A percentile compares a stretch with the other conserved stretches of the same genome.
Evolutionary conservation across 2,113 vertebrate species (phyloP).

Genomic region (Bubo bubo): DNA sequence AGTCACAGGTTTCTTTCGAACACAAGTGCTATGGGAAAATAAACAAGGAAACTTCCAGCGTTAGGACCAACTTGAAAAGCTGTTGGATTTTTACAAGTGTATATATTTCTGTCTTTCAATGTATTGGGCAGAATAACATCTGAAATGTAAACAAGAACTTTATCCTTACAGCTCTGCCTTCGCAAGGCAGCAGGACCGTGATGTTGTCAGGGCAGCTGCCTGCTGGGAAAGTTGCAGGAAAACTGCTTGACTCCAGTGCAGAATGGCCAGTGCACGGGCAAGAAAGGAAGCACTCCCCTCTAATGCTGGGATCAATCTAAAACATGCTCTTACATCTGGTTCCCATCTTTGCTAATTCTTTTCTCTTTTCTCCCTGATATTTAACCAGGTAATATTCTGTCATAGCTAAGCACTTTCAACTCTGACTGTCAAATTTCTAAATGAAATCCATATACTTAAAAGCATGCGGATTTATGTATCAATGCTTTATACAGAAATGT

Average conservation of each 20-base stretch:
- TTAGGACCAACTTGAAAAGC: neutral
- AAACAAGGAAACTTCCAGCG: neutral
- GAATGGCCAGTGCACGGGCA: fast-evolving
- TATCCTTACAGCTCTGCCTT: neutral
- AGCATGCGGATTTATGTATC: neutral
- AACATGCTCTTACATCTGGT: neutral
- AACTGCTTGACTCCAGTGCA: fast-evolving
- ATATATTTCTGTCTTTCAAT: neutral
- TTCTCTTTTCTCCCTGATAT: neutral
- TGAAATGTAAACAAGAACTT: neutral
- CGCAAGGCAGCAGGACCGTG: neutral
- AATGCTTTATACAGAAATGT: neutral
- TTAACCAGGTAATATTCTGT: neutral
- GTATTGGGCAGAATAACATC: neutral
- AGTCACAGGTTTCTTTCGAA: neutral
- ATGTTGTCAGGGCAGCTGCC: neutral
- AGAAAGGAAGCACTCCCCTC: neutral
- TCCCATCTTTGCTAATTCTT: neutral
- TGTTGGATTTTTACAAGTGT: neutral
- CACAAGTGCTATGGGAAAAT: neutral
- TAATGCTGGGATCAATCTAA: neutral
- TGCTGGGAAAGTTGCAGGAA: neutral
- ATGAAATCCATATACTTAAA: slow-evolving; percentile 12
- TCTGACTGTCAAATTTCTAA: slow-evolving; percentile 18
- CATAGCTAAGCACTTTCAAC: slow-evolving; percentile 29